These are phyloP conservation scores for Oncorhynchus mykiss DNA, from an alignment of 2,113 vertebrate species.

Conservation along the genomic window DNA sequence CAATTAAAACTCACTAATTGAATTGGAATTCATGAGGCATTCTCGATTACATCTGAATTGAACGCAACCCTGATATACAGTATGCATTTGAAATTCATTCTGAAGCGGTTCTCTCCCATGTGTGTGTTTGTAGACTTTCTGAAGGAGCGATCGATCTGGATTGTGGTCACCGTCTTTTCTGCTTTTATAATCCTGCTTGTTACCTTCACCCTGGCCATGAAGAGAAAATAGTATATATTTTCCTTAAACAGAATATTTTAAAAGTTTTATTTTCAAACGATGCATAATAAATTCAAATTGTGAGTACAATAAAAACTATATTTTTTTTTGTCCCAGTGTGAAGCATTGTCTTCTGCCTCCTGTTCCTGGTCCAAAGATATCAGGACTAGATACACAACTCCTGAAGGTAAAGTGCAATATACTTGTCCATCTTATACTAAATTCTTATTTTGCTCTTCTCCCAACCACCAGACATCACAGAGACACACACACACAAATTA, in stretches of 20 bases:
- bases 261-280: neutral
- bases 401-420: conserved; percentile 76
- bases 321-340: neutral
- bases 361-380: conserved; percentile 2
- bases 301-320: neutral
- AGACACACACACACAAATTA: no score
- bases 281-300: neutral
- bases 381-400: conserved; percentile 82
- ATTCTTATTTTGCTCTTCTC: no score
- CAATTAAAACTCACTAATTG: no score
- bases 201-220: neutral
- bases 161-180: neutral
- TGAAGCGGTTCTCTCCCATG: neutral
- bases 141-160: neutral
- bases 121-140: neutral
- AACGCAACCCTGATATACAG: neutral
- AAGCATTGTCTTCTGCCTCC: neutral
- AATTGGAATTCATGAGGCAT: no score
- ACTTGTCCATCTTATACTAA: no score
- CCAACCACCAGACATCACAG: no score
- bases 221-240: neutral
- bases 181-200: neutral
- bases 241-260: neutral
- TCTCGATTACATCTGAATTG: no score
- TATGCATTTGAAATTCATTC: neutral